These are phyloP conservation scores for Allygus modestus DNA, from an alignment of 2,888 invertebrate species.

Conservation along the genomic window DNA sequence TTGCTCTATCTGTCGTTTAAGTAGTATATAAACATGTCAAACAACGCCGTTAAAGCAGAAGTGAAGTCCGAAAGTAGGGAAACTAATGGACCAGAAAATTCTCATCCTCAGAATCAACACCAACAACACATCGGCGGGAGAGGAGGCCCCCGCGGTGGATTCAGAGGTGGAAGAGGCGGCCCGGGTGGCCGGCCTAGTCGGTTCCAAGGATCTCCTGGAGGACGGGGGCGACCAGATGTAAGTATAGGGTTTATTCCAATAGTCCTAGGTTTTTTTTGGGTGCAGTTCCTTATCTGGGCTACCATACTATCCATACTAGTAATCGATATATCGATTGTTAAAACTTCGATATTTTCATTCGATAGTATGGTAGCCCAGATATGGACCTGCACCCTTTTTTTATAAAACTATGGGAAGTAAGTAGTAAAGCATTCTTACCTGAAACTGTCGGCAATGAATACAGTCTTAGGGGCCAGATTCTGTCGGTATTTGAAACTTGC, in stretches of 20 bases:
- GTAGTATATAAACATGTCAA: neutral
- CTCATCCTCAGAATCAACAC: conserved; percentile 42
- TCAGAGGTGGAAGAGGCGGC: neutral
- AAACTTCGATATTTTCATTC: too few species aligned
- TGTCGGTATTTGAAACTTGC: too few species aligned
- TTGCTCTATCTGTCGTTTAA: neutral
- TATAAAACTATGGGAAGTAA: too few species aligned
- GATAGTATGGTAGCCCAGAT: too few species aligned
- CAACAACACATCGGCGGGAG: neutral
- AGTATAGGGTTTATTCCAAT: neutral
- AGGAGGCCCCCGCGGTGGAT: conserved; percentile 3
- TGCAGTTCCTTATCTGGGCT: too few species aligned
- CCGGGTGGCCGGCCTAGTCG: neutral
- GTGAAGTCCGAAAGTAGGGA: conserved; percentile 45
- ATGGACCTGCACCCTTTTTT: too few species aligned
- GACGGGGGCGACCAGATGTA: conserved; percentile 33
- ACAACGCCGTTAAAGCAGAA: conserved; percentile 20
- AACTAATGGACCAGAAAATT: conserved; percentile 55
- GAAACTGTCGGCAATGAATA: too few species aligned
- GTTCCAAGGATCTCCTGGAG: conserved; percentile 24
- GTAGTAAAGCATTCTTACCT: too few species aligned
- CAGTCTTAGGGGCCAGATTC: too few species aligned
- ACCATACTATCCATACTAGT: too few species aligned
- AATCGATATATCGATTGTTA: too few species aligned
- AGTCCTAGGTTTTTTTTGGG: too few species aligned